These are phyloP conservation scores for Neotragus moschatus DNA, from an alignment of 2,113 vertebrate genomes.

Conservation along the genomic window DNA sequence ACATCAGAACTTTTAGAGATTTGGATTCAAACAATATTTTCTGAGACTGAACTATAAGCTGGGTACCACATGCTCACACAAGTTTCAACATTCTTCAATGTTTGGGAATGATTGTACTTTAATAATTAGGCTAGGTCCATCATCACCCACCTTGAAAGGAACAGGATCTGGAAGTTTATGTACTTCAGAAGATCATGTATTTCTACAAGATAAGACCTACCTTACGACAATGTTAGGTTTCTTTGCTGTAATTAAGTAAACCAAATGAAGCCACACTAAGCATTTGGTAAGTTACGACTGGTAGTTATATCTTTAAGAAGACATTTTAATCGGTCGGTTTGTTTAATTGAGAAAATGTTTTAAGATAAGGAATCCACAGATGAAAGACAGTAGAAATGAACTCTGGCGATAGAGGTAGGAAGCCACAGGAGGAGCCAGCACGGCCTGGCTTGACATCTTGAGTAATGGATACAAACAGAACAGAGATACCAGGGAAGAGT, in stretches of 20 bases:
- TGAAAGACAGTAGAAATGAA: not conserved
- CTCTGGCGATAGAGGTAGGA: not conserved
- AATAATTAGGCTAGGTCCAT: not conserved
- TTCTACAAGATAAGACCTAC: not conserved
- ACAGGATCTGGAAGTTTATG: not conserved
- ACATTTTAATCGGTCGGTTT: not conserved
- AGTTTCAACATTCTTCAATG: not conserved
- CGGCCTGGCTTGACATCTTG: not conserved
- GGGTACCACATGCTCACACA: not conserved
- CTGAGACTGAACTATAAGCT: not conserved
- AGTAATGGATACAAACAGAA: not conserved
- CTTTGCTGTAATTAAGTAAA: constrained; percentile 30
- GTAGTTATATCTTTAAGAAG: not conserved
- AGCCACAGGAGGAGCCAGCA: not conserved
- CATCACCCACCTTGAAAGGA: not conserved
- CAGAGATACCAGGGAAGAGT: not conserved
- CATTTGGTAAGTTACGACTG: not conserved
- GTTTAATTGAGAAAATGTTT: not conserved
- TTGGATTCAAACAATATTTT: not conserved
- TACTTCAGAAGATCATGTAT: not conserved
- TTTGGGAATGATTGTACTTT: not conserved
- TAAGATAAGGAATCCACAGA: not conserved
- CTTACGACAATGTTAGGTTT: not conserved
- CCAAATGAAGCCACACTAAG: not conserved
- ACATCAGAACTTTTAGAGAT: not conserved